Percentiles rank a stretch among this genome's conserved stretches.
These are phyloP conservation scores for Anticlea derivata DNA, from an alignment of 2,888 invertebrate species.

Conservation along the genomic window DNA sequence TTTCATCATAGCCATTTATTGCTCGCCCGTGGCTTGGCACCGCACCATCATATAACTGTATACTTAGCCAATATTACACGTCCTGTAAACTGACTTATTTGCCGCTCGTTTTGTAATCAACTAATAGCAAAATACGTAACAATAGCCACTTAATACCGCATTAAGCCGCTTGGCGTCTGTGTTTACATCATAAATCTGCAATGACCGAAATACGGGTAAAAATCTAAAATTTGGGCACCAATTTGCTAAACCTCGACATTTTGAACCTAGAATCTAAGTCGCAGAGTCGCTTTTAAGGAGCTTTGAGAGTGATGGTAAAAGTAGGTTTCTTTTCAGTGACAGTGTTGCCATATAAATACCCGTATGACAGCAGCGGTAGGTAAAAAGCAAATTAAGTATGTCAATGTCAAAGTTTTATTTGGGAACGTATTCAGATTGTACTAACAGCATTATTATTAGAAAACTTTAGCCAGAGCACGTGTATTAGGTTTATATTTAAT, in stretches of 20 bases:
- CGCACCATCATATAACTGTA: not conserved
- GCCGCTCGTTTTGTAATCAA: conserved; percentile 17
- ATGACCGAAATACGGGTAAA: conserved; percentile 37
- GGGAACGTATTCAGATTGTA: conserved; percentile 1
- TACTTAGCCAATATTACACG: not conserved
- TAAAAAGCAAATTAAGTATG: conserved; percentile 13
- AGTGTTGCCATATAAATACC: conserved; percentile 15
- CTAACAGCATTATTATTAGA: conserved; percentile 15
- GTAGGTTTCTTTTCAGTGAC: not conserved
- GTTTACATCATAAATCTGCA: conserved; percentile 48
- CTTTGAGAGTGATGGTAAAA: no score
- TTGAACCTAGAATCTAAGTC: conserved; percentile 7
- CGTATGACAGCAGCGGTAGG: conserved; percentile 2
- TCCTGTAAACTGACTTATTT: conserved; percentile 10
- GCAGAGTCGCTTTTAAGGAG: no score
- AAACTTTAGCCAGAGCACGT: conserved; percentile 18
- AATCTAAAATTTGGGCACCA: conserved; percentile 16
- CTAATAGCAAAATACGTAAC: conserved; percentile 23
- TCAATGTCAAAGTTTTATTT: conserved; percentile 26
- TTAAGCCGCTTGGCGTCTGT: conserved; percentile 26
- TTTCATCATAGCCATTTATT: no score
- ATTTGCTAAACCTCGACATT: not conserved
- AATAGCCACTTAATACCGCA: conserved; percentile 29
- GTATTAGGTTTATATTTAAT: conserved; percentile 31
- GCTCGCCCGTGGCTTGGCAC: conserved; percentile 3